Conservation (phyloP, 2,113 vertebrate species). For the Orycteropus afer region DNA sequence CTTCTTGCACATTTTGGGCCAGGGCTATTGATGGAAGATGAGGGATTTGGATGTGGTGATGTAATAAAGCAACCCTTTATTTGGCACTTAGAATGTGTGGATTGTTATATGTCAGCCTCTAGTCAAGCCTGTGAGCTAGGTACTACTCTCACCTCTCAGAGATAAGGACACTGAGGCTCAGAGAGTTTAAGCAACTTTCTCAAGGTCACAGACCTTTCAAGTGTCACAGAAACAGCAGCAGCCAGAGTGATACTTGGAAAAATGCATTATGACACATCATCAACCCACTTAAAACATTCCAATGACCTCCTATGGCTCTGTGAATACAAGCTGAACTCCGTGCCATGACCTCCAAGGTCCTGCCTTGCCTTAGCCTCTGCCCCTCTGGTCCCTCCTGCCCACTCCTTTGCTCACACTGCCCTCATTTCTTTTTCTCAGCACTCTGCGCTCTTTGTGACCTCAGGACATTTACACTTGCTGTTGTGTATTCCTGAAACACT, state of each 20-base stretch:
- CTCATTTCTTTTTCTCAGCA: neutral
- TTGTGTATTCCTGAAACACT: neutral
- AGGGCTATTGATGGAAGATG: neutral
- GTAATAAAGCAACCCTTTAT: neutral
- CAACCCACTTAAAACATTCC: neutral
- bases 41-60: neutral
- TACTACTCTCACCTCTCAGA: neutral
- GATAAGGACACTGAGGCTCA: neutral
- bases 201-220: neutral
- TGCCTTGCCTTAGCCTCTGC: neutral
- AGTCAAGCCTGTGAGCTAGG: neutral
- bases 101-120: neutral
- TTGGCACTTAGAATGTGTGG: neutral
- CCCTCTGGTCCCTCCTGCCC: neutral
- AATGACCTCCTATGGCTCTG: neutral
- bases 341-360: neutral
- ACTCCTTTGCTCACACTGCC: neutral
- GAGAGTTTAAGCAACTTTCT: neutral
- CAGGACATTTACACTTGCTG: neutral
- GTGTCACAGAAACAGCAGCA: neutral
- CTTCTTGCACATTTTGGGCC: neutral
- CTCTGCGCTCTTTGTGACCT: neutral
- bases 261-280: neutral
- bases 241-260: neutral
- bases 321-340: neutral